These are phyloP conservation scores for Teleogryllus occipitalis DNA, from an alignment of 1,140 invertebrate species.

Conservation along the genomic window DNA sequence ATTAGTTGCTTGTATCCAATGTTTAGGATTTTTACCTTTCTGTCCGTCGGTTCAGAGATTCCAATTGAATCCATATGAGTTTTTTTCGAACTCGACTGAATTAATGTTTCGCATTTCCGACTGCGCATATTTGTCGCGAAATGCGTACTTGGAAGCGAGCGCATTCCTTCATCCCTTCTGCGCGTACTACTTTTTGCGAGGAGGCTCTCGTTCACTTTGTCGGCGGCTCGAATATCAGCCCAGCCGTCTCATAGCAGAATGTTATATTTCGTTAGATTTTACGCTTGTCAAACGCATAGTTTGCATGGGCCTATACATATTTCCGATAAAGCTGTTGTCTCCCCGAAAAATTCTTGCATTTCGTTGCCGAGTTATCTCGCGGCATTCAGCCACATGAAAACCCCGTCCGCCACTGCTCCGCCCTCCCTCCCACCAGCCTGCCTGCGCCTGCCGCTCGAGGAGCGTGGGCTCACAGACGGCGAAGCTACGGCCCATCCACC, in stretches of 20 bases:
- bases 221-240: background rate
- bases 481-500: background rate
- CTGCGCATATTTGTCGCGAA: no score
- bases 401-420: no score
- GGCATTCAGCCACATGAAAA: slow-evolving; percentile 3
- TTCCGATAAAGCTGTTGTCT: slow-evolving; percentile 4
- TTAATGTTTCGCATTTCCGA: no score
- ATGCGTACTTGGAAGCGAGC: background rate
- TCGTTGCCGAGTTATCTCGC: slow-evolving; percentile 3
- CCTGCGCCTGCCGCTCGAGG: background rate
- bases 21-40: no score
- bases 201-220: background rate
- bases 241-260: background rate
- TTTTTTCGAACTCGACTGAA: no score
- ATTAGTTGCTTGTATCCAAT: no score
- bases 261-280: background rate
- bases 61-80: no score
- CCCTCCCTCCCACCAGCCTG: no score
- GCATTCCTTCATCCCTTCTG: background rate
- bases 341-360: background rate
- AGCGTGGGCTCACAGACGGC: background rate
- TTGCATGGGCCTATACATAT: background rate
- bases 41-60: no score
- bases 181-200: background rate
- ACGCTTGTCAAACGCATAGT: background rate